Percentiles rank a stretch among this genome's conserved stretches.
Evolutionary conservation across 1,140 invertebrate genomes (phyloP).

Genomic region (Copidosoma floridanum): DNA sequence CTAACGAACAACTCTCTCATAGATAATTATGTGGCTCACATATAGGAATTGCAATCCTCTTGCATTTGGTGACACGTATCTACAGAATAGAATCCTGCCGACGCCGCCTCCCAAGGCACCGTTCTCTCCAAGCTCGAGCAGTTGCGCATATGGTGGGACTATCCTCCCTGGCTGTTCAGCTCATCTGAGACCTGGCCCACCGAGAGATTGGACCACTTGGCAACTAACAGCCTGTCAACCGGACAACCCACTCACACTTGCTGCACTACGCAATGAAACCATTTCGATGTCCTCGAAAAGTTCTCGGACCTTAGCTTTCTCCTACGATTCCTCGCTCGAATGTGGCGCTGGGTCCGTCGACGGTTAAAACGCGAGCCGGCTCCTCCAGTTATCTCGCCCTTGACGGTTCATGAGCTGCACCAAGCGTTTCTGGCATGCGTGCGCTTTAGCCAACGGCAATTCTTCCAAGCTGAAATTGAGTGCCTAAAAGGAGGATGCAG

Average conservation of each 20-base stretch:
- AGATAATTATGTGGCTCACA: not conserved
- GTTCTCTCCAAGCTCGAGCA: not conserved
- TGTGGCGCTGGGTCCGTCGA: too few species aligned
- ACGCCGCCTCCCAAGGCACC: not conserved
- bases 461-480: not conserved
- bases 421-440: not conserved
- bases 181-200: not conserved
- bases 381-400: not conserved
- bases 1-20: not conserved
- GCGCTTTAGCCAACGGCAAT: not conserved
- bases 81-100: not conserved
- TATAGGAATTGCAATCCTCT: not conserved
- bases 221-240: too few species aligned
- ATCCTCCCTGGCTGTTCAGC: not conserved
- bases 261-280: not conserved
- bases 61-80: not conserved
- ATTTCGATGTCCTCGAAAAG: too few species aligned
- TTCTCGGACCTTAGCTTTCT: too few species aligned
- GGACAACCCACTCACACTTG: not conserved
- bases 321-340: too few species aligned
- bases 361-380: too few species aligned
- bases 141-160: not conserved
- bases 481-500: not conserved
- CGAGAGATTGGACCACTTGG: too few species aligned
- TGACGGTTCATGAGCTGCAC: not conserved